Evolutionary conservation across 2,113 vertebrate genomes (phyloP).

Genomic region (Solenodon paradoxus): DNA sequence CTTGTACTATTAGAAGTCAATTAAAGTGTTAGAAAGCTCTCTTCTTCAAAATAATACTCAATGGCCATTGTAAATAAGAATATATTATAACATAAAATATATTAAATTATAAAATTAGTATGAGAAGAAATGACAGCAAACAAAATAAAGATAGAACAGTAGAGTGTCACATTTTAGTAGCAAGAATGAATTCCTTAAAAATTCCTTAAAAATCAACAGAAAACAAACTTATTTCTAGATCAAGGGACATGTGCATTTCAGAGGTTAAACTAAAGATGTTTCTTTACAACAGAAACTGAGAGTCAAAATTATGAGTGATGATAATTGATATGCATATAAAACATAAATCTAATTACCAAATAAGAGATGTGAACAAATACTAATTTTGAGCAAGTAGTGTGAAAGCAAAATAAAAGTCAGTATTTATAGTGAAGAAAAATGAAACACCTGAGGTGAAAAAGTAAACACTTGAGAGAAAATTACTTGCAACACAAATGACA

Average conservation of each 20-base stretch:
- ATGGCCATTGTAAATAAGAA: neutral
- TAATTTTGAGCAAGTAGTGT: neutral
- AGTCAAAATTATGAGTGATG: neutral
- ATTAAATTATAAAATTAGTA: neutral
- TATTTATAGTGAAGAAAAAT: neutral
- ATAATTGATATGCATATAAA: neutral
- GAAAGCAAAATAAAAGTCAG: neutral
- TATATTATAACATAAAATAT: neutral
- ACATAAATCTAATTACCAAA: neutral
- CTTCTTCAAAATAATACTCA: neutral
- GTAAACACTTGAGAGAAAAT: neutral
- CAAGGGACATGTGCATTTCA: neutral
- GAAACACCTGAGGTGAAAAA: neutral
- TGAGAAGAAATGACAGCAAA: neutral
- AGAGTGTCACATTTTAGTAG: neutral
- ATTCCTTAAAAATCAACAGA: conserved; percentile 3
- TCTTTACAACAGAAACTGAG: neutral
- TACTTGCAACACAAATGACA: neutral
- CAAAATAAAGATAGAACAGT: neutral
- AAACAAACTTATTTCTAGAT: neutral
- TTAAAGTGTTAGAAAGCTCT: neutral
- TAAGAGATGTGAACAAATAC: neutral
- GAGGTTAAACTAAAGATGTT: neutral
- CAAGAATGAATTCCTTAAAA: neutral
- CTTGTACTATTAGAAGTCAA: neutral